These are phyloP conservation scores for Scaptomyza graminum DNA, from an alignment of 1,140 invertebrate species.

Conservation along the genomic window DNA sequence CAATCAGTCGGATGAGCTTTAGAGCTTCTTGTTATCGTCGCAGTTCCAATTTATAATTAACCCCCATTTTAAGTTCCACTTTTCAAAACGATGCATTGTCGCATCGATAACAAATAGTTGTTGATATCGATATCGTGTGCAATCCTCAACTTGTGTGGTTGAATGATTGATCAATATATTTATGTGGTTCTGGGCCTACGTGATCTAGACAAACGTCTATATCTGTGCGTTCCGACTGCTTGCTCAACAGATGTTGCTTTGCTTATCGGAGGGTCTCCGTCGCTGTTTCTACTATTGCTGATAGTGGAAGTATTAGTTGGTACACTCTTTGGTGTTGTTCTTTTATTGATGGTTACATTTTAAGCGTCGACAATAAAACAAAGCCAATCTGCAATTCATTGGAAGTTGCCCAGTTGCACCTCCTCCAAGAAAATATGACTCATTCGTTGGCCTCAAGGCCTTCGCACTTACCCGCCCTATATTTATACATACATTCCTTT, in stretches of 20 bases:
- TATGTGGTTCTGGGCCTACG: background rate
- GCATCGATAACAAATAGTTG: too few relatives aligned
- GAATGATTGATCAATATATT: slow-evolving; percentile 25
- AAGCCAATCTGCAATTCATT: slow-evolving; percentile 38
- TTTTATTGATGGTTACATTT: slow-evolving; percentile 39
- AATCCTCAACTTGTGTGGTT: background rate
- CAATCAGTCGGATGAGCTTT: slow-evolving; percentile 32
- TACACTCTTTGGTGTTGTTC: slow-evolving; percentile 14
- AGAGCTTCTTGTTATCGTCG: slow-evolving; percentile 10
- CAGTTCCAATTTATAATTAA: background rate
- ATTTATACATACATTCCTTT: slow-evolving; percentile 5
- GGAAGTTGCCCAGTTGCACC: slow-evolving; percentile 3
- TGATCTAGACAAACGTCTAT: background rate
- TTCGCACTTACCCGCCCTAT: background rate
- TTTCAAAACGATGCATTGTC: too few relatives aligned
- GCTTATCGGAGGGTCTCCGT: slow-evolving; percentile 34
- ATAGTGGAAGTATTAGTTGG: slow-evolving; percentile 18
- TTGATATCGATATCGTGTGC: too few relatives aligned
- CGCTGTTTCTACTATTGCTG: slow-evolving; percentile 13
- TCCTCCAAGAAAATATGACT: slow-evolving; percentile 1
- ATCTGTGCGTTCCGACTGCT: slow-evolving; percentile 7
- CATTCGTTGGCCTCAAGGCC: slow-evolving; percentile 16
- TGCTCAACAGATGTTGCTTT: slow-evolving; percentile 42
- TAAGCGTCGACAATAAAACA: slow-evolving; percentile 22
- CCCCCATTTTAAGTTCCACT: too few relatives aligned